A percentile compares a stretch with the other conserved stretches of the same genome.
Conservation (phyloP, 2,113 vertebrate genomes). For the Parotia lawesii region DNA sequence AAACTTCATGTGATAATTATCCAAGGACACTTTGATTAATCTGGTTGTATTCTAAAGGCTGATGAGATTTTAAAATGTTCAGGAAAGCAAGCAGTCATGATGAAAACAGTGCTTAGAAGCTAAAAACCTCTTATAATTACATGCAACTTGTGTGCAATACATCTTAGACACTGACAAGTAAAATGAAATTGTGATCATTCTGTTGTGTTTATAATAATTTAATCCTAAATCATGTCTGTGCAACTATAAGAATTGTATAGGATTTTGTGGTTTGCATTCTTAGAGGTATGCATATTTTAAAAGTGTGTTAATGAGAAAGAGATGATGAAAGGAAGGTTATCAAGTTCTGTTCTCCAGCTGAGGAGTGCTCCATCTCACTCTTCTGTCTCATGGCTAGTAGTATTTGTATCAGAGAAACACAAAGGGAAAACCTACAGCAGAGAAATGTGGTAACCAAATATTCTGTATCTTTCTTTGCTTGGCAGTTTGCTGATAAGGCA, state of each 20-base stretch:
- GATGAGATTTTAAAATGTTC: not conserved
- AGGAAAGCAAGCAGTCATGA: not conserved
- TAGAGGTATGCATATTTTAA: not conserved
- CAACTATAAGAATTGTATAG: not conserved
- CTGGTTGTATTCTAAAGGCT: not conserved
- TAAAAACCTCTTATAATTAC: not conserved
- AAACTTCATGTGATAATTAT: not conserved
- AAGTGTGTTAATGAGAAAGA: not conserved
- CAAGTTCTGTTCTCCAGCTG: not conserved
- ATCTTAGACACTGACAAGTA: not conserved
- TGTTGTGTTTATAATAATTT: not conserved
- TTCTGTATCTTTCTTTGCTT: not conserved
- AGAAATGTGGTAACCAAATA: not conserved
- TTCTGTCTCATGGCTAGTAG: not conserved
- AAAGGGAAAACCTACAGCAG: not conserved
- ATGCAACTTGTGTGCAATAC: not conserved
- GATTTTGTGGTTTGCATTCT: not conserved
- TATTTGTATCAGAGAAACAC: not conserved
- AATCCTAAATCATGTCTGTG: not conserved
- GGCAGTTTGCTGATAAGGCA: not conserved
- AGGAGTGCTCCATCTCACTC: rapidly evolving
- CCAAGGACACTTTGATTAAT: not conserved
- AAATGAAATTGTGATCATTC: not conserved
- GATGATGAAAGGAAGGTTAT: not conserved
- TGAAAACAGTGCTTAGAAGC: not conserved